phyloP scores from a whole-genome alignment of 1,140 invertebrate species.

The Leguminivora glycinivorella region DNA sequence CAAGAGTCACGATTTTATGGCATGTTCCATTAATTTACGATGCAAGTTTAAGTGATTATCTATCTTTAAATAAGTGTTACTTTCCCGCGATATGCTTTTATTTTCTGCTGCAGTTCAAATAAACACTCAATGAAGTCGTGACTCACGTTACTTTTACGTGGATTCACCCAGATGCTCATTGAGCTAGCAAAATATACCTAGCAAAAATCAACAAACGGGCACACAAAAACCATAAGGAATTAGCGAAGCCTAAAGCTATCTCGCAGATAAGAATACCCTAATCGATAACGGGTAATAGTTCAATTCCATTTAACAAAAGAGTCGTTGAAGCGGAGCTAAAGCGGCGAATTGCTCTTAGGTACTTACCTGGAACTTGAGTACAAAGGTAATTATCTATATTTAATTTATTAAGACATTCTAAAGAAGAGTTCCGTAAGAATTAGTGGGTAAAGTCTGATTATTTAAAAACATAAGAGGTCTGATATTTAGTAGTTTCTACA shows the following conservation, averaged over 20 bases:
- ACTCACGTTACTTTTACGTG: no score
- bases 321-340: constrained; percentile 56
- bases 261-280: constrained; percentile 50
- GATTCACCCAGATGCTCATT: no score
- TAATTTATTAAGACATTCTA: constrained; percentile 36
- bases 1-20: no score
- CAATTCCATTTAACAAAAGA: constrained; percentile 68
- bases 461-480: no score
- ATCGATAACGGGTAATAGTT: constrained; percentile 56
- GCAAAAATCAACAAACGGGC: neutral
- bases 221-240: constrained; percentile 14
- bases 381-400: constrained; percentile 47
- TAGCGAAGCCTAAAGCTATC: neutral
- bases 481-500: no score
- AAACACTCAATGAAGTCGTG: no score
- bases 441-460: neutral
- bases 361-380: constrained; percentile 35
- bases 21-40: no score
- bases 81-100: no score
- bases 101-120: no score
- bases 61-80: no score
- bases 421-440: neutral
- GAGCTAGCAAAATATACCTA: no score
- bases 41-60: no score
- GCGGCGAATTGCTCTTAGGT: constrained; percentile 57